Conservation (phyloP, 35 echinoderm and acorn worm species). For the Ophiothrix spiculata region DNA sequence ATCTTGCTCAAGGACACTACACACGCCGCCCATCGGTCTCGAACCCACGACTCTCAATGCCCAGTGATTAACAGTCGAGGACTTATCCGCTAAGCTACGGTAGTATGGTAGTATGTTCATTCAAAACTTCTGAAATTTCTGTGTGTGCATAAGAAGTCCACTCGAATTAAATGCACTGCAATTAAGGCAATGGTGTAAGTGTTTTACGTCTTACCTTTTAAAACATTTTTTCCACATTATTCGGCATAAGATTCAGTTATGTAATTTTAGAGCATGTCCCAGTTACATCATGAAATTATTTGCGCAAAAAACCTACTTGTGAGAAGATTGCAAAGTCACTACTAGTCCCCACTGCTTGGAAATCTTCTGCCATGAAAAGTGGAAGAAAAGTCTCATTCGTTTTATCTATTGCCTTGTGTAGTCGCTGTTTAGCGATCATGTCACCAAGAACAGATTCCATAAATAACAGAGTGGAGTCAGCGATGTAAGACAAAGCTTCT, state of each 20-base stretch:
- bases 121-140: not conserved
- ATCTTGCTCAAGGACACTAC: too few species aligned
- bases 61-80: too few species aligned
- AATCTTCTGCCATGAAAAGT: slow-evolving; percentile 11
- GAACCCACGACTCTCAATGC: too few species aligned
- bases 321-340: slow-evolving; percentile 18
- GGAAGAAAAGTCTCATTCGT: slow-evolving; percentile 16
- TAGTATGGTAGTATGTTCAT: not conserved
- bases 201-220: too few species aligned
- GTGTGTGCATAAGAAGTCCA: not conserved
- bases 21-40: too few species aligned
- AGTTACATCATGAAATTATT: too few species aligned
- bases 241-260: too few species aligned
- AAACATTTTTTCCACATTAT: not conserved
- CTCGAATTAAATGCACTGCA: not conserved
- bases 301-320: slow-evolving; percentile 44
- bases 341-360: slow-evolving; percentile 11
- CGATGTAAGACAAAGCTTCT: too few species aligned
- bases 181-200: not conserved
- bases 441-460: slow-evolving; percentile 17
- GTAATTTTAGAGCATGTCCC: too few species aligned
- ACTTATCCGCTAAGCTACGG: too few species aligned
- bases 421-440: not conserved
- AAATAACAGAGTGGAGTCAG: too few species aligned
- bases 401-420: not conserved